Conservation (phyloP, 2,797 vertebrate species). For the Pitangus sulphuratus region DNA sequence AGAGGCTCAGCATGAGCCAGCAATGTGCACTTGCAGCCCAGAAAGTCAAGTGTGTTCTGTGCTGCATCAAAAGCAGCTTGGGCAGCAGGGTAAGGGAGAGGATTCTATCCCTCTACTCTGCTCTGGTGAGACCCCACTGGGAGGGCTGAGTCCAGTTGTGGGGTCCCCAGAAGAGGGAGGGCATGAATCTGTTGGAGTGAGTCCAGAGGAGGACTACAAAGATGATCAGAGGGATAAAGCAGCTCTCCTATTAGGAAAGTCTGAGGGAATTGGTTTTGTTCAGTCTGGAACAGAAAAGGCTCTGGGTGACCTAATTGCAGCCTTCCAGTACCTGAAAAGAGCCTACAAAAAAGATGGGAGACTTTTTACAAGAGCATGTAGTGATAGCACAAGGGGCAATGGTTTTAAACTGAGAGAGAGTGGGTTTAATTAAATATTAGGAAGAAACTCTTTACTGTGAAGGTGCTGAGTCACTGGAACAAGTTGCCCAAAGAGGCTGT, state of each 20-base stretch:
- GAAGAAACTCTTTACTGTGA: background rate
- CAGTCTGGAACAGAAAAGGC: background rate
- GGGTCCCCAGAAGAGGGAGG: background rate
- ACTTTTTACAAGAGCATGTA: background rate
- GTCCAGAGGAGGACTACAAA: background rate
- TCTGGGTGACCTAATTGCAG: background rate
- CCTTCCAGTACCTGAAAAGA: background rate
- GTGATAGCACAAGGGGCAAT: rapidly evolving
- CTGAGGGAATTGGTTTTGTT: background rate
- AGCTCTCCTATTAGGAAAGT: background rate
- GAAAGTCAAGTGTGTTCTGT: background rate
- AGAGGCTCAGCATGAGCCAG: background rate
- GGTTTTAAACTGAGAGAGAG: background rate
- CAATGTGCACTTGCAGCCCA: background rate
- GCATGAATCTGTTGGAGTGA: background rate
- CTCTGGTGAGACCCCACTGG: background rate
- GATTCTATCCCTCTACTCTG: background rate
- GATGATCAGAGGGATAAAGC: background rate
- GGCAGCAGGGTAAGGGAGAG: background rate
- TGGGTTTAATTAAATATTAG: background rate
- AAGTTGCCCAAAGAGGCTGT: background rate
- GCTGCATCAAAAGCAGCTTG: background rate
- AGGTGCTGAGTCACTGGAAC: background rate
- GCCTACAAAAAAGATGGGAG: background rate
- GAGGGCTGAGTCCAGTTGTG: background rate